Evolutionary conservation across 2,888 invertebrate species (phyloP).

Genomic region (Trachelus troglodyta): DNA sequence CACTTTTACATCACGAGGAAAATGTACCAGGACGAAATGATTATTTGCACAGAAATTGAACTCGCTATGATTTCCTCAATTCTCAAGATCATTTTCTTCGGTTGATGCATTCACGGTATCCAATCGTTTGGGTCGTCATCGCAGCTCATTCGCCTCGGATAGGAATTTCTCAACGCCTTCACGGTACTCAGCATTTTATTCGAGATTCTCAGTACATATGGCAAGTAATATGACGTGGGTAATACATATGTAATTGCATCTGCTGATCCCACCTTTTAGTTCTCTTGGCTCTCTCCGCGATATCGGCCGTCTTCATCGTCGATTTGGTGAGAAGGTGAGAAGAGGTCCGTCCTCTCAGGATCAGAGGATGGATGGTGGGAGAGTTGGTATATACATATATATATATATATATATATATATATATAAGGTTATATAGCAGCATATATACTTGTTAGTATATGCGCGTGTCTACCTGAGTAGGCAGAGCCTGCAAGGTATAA

Average conservation of each 20-base stretch:
- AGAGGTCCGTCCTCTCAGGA: not conserved
- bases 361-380: slow-evolving; percentile 3
- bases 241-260: slow-evolving; percentile 23
- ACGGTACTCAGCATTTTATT: slow-evolving; percentile 21
- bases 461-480: slow-evolving; percentile 27
- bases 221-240: not conserved
- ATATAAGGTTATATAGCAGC: not conserved
- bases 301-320: slow-evolving; percentile 1
- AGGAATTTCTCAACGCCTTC: slow-evolving; percentile 11
- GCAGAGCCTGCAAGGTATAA: slow-evolving; percentile 10
- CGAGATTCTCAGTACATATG: slow-evolving; percentile 26
- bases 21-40: not conserved
- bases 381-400: not conserved
- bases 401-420: not conserved
- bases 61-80: not conserved
- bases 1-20: not conserved
- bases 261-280: slow-evolving; percentile 21
- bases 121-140: not conserved
- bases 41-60: not conserved
- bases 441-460: not conserved
- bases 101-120: not conserved
- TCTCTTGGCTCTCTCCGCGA: not conserved
- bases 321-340: not conserved
- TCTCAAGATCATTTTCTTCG: not conserved
- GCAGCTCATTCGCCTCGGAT: slow-evolving; percentile 3